Conservation (phyloP, 2,113 vertebrate genomes). For the Bolborhynchus lineola region DNA sequence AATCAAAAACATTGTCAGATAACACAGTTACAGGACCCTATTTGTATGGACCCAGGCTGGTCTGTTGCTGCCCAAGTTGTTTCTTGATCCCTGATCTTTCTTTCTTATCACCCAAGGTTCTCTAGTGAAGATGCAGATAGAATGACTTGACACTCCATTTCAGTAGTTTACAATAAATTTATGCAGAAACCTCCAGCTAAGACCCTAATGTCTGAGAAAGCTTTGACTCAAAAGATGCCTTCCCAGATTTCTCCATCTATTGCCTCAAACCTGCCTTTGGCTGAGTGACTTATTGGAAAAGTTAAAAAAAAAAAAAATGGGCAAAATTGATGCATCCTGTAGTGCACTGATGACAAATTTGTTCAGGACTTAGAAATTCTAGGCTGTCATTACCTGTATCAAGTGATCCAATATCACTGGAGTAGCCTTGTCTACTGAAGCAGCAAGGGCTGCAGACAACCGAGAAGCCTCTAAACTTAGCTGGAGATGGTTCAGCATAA, state of each 20-base stretch:
- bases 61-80: background rate
- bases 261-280: background rate
- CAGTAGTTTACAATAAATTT: background rate
- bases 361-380: background rate
- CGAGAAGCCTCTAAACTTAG: constrained; percentile 43
- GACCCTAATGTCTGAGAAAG: background rate
- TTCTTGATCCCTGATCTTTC: background rate
- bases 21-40: rapidly evolving
- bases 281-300: background rate
- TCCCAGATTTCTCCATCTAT: background rate
- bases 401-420: constrained; percentile 21
- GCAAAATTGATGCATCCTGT: background rate
- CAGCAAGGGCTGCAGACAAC: constrained; percentile 5
- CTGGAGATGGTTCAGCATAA: constrained; percentile 15
- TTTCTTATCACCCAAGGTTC: background rate
- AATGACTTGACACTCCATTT: background rate
- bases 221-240: background rate
- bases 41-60: background rate
- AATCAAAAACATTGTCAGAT: background rate
- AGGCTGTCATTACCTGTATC: background rate
- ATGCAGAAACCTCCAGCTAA: background rate
- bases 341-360: background rate
- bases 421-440: background rate
- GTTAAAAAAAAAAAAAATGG: too few species aligned
- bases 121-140: background rate